phyloP scores from a whole-genome alignment of 1,140 invertebrate genomes.

The Drosophila funebris region DNA sequence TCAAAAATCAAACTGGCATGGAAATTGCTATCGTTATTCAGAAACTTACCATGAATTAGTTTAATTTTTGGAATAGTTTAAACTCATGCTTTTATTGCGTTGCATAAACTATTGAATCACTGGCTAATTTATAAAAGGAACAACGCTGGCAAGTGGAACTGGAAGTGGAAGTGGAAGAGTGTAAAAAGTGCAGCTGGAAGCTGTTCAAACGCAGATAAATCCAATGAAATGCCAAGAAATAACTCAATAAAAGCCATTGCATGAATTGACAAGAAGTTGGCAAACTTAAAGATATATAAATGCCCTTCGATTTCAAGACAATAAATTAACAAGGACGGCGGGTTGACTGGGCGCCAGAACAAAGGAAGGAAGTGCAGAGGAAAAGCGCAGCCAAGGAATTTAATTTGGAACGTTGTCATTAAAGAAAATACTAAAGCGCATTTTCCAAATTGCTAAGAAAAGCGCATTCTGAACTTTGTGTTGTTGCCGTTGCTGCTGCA shows the following conservation, averaged over 20 bases:
- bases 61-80: slow-evolving; percentile 34
- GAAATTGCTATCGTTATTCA: slow-evolving; percentile 26
- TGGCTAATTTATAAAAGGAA: slow-evolving; percentile 62
- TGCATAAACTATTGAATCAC: slow-evolving; percentile 42
- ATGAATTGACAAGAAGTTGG: slow-evolving; percentile 74
- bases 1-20: slow-evolving; percentile 29
- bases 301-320: slow-evolving; percentile 55
- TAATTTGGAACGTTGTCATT: slow-evolving; percentile 57
- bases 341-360: background rate
- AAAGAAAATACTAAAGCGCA: slow-evolving; percentile 28
- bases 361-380: background rate
- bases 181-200: slow-evolving; percentile 18
- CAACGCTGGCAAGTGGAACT: background rate
- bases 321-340: slow-evolving; percentile 58
- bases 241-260: slow-evolving; percentile 65
- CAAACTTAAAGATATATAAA: slow-evolving; percentile 65
- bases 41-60: slow-evolving; percentile 43
- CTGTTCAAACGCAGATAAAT: slow-evolving; percentile 52
- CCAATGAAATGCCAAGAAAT: slow-evolving; percentile 54
- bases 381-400: slow-evolving; percentile 55
- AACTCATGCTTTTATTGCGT: slow-evolving; percentile 32
- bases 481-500: slow-evolving; percentile 15
- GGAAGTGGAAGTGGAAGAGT: background rate
- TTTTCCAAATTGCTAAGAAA: slow-evolving; percentile 10
- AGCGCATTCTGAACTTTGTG: slow-evolving; percentile 7